Conservation (phyloP, 1,140 invertebrate genomes). For the Cardiocondyla obscurior region DNA sequence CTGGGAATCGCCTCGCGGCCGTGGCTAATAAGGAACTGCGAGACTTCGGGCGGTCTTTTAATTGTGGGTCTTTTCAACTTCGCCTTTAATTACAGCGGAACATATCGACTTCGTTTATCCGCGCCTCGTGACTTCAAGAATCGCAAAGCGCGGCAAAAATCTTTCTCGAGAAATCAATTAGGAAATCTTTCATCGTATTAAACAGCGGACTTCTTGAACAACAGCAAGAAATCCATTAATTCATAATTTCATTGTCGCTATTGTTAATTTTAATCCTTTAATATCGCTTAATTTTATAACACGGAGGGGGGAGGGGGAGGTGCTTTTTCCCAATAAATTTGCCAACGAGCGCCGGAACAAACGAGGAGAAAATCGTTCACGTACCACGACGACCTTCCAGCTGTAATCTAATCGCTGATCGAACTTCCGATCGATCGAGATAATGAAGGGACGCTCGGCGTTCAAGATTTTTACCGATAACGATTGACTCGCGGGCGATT, state of each 20-base stretch:
- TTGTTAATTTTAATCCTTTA: too few species aligned
- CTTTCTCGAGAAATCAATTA: neutral
- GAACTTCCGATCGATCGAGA: neutral
- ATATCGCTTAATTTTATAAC: neutral
- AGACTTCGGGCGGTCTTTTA: neutral
- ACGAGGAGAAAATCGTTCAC: neutral
- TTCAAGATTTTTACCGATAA: neutral
- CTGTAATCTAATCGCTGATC: constrained; percentile 10
- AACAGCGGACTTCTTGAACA: neutral
- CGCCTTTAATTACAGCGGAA: neutral
- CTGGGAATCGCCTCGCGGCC: constrained; percentile 51
- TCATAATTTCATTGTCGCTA: neutral
- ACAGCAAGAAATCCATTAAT: neutral
- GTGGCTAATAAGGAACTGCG: constrained; percentile 31
- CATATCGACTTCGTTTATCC: neutral
- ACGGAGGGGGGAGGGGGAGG: too few species aligned
- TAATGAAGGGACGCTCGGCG: neutral
- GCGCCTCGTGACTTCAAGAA: neutral
- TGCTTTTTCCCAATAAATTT: constrained; percentile 34
- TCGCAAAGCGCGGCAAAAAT: neutral
- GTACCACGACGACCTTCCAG: neutral
- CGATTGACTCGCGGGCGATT: constrained; percentile 23
- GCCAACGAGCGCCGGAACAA: constrained; percentile 3
- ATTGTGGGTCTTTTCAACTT: constrained; percentile 37
- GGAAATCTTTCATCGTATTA: neutral